Evolutionary conservation across 1,140 invertebrate genomes (phyloP).

Genomic region (Tetramorium simillimum): DNA sequence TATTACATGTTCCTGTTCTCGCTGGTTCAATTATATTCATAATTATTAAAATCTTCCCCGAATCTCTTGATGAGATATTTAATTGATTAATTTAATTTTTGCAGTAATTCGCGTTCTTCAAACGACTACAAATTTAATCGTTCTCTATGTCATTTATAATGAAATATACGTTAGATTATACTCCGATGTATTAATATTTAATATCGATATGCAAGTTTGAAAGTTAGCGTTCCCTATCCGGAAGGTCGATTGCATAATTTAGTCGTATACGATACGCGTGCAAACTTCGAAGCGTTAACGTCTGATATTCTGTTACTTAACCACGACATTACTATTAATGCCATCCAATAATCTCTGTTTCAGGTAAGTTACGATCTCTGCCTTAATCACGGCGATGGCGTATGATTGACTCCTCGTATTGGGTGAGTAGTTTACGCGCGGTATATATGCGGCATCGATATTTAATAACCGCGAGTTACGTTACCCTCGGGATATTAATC

Average conservation of each 20-base stretch:
- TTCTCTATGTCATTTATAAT: not conserved
- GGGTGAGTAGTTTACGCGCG: slow-evolving; percentile 18
- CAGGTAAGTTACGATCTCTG: slow-evolving; percentile 37
- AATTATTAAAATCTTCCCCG: not conserved
- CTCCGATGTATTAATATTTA: not conserved
- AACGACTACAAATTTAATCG: not conserved
- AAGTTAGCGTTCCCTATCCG: not conserved
- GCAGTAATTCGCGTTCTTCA: not conserved
- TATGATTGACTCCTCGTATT: slow-evolving; percentile 43
- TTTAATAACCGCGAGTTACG: slow-evolving; percentile 41
- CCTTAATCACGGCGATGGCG: slow-evolving; percentile 33
- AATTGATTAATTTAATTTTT: not conserved
- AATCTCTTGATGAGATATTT: not conserved
- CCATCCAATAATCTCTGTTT: slow-evolving; percentile 36
- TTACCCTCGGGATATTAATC: slow-evolving; percentile 35
- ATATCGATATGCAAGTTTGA: not conserved
- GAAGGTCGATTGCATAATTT: not conserved
- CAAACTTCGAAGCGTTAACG: not conserved
- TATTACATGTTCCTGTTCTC: too few species aligned
- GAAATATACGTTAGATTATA: not conserved
- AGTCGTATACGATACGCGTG: not conserved
- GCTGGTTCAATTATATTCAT: not conserved
- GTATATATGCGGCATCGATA: slow-evolving; percentile 5
- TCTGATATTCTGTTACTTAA: slow-evolving; percentile 28
- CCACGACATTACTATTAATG: slow-evolving; percentile 28